Evolutionary conservation across 2,113 vertebrate genomes (phyloP).

Genomic region (Phainopepla nitens): DNA sequence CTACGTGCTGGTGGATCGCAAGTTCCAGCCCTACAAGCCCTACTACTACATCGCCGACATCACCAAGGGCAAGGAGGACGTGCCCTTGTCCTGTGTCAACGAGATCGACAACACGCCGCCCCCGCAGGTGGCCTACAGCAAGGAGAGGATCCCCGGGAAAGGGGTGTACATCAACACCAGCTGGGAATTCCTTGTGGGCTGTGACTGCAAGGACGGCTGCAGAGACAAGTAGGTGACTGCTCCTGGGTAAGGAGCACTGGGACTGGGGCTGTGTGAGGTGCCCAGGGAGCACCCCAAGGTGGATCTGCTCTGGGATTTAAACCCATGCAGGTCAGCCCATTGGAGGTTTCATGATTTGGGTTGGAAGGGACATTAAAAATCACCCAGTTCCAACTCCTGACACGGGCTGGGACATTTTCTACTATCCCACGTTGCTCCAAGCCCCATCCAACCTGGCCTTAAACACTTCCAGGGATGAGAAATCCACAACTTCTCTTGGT

Average conservation of each 20-base stretch:
- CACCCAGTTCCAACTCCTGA: accelerated
- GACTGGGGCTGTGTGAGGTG: neutral
- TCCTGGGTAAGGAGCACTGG: accelerated
- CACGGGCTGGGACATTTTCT: neutral
- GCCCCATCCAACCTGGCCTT: accelerated
- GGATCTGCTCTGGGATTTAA: neutral
- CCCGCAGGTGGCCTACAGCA: conserved; percentile 93
- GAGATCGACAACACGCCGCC: conserved; percentile 91
- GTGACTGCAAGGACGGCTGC: conserved; percentile 93
- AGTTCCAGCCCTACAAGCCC: conserved; percentile 90
- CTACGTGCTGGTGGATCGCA: conserved; percentile 93
- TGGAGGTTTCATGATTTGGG: accelerated
- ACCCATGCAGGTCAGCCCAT: accelerated
- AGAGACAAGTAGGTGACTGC: conserved; percentile 86
- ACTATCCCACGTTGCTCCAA: neutral
- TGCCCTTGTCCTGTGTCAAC: conserved; percentile 93
- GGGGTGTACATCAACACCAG: conserved; percentile 94
- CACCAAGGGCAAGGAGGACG: conserved; percentile 88
- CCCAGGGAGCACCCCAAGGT: accelerated
- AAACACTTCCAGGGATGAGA: neutral
- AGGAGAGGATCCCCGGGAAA: conserved; percentile 91
- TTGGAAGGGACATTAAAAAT: accelerated
- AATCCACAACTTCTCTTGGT: neutral
- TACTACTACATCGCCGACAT: conserved; percentile 95
- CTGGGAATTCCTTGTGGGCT: conserved; percentile 91